Evolutionary conservation across 1,140 invertebrate genomes (phyloP).

Genomic region (Drosophila mauritiana): DNA sequence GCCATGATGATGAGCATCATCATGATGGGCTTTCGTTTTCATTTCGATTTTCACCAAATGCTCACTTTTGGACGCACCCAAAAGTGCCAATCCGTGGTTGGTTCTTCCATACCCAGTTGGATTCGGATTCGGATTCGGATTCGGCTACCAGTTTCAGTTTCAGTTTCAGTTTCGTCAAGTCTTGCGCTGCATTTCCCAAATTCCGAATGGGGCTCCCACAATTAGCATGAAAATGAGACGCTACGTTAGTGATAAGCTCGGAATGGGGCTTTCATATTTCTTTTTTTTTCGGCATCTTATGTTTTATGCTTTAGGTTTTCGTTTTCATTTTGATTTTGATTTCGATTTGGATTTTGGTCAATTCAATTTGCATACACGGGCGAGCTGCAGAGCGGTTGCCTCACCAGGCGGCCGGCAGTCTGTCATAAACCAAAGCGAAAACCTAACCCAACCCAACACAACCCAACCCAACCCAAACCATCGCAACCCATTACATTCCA

Average conservation of each 20-base stretch:
- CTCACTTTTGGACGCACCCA: slow-evolving; percentile 33
- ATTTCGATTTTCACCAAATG: slow-evolving; percentile 49
- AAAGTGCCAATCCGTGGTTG: slow-evolving; percentile 2
- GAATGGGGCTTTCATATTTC: slow-evolving; percentile 38
- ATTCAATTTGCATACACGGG: slow-evolving; percentile 49
- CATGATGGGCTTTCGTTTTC: slow-evolving; percentile 44
- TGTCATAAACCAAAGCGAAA: slow-evolving; percentile 26
- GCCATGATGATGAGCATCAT: slow-evolving; percentile 7
- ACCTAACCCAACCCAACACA: slow-evolving; percentile 13
- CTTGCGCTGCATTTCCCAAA: slow-evolving; percentile 74
- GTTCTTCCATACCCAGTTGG: slow-evolving; percentile 43
- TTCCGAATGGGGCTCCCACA: slow-evolving; percentile 65
- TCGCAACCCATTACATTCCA: no score
- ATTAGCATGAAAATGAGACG: slow-evolving; percentile 75
- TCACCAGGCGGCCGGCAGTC: slow-evolving; percentile 44
- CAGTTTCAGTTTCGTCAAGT: slow-evolving; percentile 4
- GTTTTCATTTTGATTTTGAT: neutral
- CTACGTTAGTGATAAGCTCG: slow-evolving; percentile 42
- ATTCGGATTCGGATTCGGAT: slow-evolving; percentile 9
- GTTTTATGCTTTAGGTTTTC: slow-evolving; percentile 14
- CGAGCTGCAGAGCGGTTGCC: slow-evolving; percentile 15
- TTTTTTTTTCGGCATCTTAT: slow-evolving; percentile 13
- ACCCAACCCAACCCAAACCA: neutral
- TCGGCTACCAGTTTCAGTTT: neutral
- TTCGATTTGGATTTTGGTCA: neutral